Conservation (phyloP, 2,888 invertebrate genomes). For the Lordiphosa fenestrarum region DNA sequence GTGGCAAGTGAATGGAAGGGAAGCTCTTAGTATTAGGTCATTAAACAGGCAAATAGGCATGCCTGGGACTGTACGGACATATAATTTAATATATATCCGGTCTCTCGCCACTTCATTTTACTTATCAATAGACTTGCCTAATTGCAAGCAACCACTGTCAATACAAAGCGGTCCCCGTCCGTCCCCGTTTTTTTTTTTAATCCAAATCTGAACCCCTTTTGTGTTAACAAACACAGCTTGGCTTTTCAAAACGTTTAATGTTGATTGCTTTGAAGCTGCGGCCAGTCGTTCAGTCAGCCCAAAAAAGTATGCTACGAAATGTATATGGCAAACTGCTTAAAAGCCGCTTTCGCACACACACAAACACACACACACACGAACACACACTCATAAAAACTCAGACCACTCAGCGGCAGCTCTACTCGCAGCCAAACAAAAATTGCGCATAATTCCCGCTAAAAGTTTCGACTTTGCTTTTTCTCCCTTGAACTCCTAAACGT, state of each 20-base stretch:
- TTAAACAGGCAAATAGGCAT: no score
- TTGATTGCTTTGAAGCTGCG: constrained; percentile 51
- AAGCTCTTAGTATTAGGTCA: no score
- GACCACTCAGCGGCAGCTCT: constrained; percentile 27
- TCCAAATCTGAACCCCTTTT: not conserved
- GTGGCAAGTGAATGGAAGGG: constrained; percentile 1
- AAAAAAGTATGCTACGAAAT: constrained; percentile 43
- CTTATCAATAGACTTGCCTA: constrained; percentile 10
- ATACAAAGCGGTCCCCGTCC: not conserved
- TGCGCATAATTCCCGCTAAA: constrained; percentile 66
- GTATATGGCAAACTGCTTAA: constrained; percentile 41
- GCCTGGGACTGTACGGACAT: no score
- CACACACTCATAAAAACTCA: constrained; percentile 47
- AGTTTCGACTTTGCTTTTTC: constrained; percentile 42
- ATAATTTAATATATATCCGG: no score
- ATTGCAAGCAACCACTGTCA: constrained; percentile 5
- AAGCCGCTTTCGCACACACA: constrained; percentile 37
- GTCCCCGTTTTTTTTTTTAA: constrained; percentile 7
- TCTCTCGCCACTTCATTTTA: constrained; percentile 4
- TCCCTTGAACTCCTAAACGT: constrained; percentile 42
- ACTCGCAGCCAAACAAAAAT: constrained; percentile 56
- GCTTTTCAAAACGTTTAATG: constrained; percentile 29
- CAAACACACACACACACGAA: constrained; percentile 23
- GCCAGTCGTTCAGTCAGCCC: not conserved
- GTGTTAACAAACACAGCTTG: not conserved